Percentiles rank a stretch among this genome's conserved stretches.
These are phyloP conservation scores for Hydraecia micacea DNA, from an alignment of 2,888 invertebrate genomes.

Conservation along the genomic window DNA sequence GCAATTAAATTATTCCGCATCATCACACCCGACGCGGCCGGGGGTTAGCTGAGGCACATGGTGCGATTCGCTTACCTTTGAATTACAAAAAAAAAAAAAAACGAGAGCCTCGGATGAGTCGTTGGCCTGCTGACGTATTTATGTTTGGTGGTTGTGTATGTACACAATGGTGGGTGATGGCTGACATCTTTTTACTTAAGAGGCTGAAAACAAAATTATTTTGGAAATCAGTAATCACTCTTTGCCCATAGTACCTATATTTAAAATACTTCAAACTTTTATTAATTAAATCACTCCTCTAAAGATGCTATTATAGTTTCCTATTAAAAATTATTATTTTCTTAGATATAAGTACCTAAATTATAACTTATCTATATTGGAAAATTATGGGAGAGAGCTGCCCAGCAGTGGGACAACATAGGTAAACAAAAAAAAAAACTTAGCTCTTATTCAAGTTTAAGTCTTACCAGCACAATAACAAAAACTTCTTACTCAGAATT, in stretches of 20 bases:
- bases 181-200: neutral
- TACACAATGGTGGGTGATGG: neutral
- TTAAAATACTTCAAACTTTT: neutral
- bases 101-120: constrained; percentile 24
- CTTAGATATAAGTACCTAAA: too few species aligned
- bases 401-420: too few species aligned
- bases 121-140: constrained; percentile 17
- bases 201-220: neutral
- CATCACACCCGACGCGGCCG: constrained; percentile 75
- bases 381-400: too few species aligned
- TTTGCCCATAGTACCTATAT: neutral
- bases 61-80: constrained; percentile 64
- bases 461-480: neutral
- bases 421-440: too few species aligned
- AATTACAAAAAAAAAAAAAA: constrained; percentile 47
- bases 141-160: constrained; percentile 6
- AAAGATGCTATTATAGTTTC: neutral
- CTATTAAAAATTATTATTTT: neutral
- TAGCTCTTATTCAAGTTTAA: too few species aligned
- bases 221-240: neutral
- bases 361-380: too few species aligned
- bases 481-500: neutral
- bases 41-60: constrained; percentile 61
- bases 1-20: constrained; percentile 87
- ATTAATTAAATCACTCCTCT: neutral